phyloP scores from a whole-genome alignment of 2,113 vertebrate species.

The Paramisgurnus dabryanus region DNA sequence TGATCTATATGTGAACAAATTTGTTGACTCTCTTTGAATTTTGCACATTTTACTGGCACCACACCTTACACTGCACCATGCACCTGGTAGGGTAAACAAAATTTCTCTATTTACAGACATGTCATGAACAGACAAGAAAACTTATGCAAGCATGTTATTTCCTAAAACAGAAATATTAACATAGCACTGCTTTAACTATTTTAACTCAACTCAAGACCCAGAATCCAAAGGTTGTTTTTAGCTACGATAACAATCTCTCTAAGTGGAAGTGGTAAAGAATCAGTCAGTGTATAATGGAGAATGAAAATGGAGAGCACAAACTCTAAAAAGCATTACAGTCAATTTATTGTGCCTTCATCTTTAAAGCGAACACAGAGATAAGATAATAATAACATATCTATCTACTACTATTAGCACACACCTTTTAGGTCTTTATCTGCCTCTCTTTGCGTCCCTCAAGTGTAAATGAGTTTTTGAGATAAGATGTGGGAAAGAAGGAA shows the following conservation, averaged over 20 bases:
- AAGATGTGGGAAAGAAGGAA: slow-evolving; percentile 8
- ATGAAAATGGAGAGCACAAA: slow-evolving; percentile 1
- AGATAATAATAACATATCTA: slow-evolving; percentile 19
- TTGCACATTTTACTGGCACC: no score
- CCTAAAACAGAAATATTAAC: no score
- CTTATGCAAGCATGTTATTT: no score
- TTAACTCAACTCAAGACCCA: no score
- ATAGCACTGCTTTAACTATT: no score
- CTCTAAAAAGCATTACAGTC: slow-evolving; percentile 2
- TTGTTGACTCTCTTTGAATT: no score
- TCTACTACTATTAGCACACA: slow-evolving; percentile 19
- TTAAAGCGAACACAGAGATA: neutral
- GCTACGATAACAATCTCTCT: neutral
- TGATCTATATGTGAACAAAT: no score
- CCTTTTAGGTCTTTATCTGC: slow-evolving; percentile 1
- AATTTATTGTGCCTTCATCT: slow-evolving; percentile 8
- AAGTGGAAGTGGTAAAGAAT: neutral
- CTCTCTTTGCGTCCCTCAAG: neutral
- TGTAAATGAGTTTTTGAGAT: slow-evolving; percentile 20
- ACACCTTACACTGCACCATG: no score
- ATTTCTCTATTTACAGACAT: no score
- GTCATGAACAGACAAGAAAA: no score
- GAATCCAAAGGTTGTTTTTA: neutral
- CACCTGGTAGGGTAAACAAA: no score
- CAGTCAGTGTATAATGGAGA: slow-evolving; percentile 14